A percentile compares a stretch with the other conserved stretches of the same genome.
Evolutionary conservation across 1,140 invertebrate species (phyloP).

Genomic region (Dendroctonus ponderosae): DNA sequence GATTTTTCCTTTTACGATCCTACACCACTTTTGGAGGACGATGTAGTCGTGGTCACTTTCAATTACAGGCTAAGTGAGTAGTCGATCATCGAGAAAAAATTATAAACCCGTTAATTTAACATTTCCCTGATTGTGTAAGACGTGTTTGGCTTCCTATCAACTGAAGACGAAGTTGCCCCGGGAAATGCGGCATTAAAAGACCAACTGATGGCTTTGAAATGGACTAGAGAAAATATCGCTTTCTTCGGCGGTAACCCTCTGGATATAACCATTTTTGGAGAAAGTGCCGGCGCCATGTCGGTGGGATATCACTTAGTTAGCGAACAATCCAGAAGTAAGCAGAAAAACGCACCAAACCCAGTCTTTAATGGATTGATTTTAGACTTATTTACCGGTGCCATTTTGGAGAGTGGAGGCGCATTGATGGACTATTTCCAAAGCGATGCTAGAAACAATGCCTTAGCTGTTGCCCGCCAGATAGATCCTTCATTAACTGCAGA

Average conservation of each 20-base stretch:
- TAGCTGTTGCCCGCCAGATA: neutral
- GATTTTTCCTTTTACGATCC: conserved; percentile 38
- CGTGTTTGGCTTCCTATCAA: conserved; percentile 54
- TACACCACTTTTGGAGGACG: conserved; percentile 52
- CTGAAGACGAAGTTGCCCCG: conserved; percentile 57
- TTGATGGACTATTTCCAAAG: conserved; percentile 4
- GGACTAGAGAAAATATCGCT: conserved; percentile 67
- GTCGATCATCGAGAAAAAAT: neutral
- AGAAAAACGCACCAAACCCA: neutral
- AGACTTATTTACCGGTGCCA: conserved; percentile 13
- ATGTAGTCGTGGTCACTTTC: conserved; percentile 56
- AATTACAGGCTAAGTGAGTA: conserved; percentile 55
- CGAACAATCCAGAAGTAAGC: conserved; percentile 60
- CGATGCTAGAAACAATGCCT: conserved; percentile 3
- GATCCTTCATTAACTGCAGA: conserved; percentile 1
- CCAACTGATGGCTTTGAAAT: conserved; percentile 66
- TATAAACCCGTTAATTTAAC: neutral
- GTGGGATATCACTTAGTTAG: conserved; percentile 65
- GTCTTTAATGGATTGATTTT: neutral
- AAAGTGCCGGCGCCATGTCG: conserved; percentile 65
- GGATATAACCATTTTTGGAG: conserved; percentile 65
- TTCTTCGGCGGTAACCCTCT: conserved; percentile 71
- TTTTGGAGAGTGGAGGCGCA: conserved; percentile 17
- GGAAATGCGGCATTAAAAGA: conserved; percentile 76
- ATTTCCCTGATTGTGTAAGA: conserved; percentile 36